Base-by-base conservation (phyloP, 2,113 vertebrate species). In the Trichechus manatus region DNA sequence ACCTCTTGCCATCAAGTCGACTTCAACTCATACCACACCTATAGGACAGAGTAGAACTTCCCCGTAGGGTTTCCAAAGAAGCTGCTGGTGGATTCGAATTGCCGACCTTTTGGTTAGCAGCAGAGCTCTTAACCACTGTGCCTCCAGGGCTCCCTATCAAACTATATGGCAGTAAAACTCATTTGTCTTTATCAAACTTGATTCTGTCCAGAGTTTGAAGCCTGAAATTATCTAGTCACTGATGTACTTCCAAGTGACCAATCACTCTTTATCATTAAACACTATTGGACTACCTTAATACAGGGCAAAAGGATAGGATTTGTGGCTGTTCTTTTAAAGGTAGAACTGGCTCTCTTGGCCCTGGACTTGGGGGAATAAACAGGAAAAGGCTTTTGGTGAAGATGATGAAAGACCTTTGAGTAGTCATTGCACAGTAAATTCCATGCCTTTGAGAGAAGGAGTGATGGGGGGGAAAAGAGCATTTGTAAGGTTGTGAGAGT, bases 321-420 rank as follows among this genome's bases (percentile, higher is more conserved):
- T 95, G 74, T 88, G 56, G 23, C 10, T 95, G 8, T 91, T 15
- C 47, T 47, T 86, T 92, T 94, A 79, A 82, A 87, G 11, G 7
- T 42, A 77, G 11, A 78, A 50, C 10, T 94, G 22, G 36, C 72
- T 96, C 6, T 23, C 23, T 88, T 66, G 50, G 63, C 64, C 79
- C 27, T 56, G 33, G 15, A 9, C 1, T 66, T 53, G 68, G n/a
- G 19, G 42, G 23, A 89, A 31, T 63, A 79, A 61, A 59, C 13
- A 64, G n/a, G 27, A 44, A 80, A 13, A 53, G 5, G 2, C 10
- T 80, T 93, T 88, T 63, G 14, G 31, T 4, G 39, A 95, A 88
- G 25, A 14, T 66, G 70, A 19, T 9, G 42, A 87, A 81, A 11
- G 42, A 22, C 8, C 23, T 31, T 47, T 9, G 11, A 17, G 6